Evolutionary conservation across 1,140 invertebrate species (phyloP).

Genomic region (Akabosia matsudoensis): DNA sequence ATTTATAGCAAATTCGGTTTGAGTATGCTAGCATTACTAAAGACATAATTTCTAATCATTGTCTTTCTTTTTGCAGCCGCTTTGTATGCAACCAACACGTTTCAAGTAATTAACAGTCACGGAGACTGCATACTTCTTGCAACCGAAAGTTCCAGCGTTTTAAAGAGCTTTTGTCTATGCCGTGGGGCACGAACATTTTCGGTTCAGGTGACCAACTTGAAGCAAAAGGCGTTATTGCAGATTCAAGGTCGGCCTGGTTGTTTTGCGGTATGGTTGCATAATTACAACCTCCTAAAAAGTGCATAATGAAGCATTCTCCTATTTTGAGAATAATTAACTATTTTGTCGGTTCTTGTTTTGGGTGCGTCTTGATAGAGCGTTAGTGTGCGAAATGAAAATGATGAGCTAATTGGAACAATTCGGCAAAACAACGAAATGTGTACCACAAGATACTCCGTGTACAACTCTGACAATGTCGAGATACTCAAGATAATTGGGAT

Average conservation of each 20-base stretch:
- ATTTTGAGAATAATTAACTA: no score
- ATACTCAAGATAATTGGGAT: slow-evolving; percentile 28
- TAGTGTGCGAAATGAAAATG: slow-evolving; percentile 6
- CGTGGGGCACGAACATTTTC: slow-evolving; percentile 23
- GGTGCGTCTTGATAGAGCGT: slow-evolving; percentile 21
- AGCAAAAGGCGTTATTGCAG: slow-evolving; percentile 23
- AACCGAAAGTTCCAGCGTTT: slow-evolving; percentile 25
- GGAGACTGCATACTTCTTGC: slow-evolving; percentile 35
- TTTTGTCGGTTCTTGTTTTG: no score
- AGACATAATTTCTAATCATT: neutral
- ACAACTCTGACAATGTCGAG: slow-evolving; percentile 31
- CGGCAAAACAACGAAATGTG: slow-evolving; percentile 25
- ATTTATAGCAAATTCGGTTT: no score
- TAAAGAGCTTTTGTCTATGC: slow-evolving; percentile 27
- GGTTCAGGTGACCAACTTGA: slow-evolving; percentile 12
- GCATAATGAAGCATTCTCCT: neutral
- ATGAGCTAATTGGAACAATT: slow-evolving; percentile 26
- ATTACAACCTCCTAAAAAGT: neutral
- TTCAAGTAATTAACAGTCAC: slow-evolving; percentile 33
- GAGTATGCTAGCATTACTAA: no score
- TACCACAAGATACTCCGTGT: slow-evolving; percentile 26
- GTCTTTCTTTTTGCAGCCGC: slow-evolving; percentile 4
- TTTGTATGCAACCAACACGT: slow-evolving; percentile 28
- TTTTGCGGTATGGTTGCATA: slow-evolving; percentile 21
- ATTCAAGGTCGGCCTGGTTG: slow-evolving; percentile 32